Percentiles rank a stretch among this genome's conserved stretches.
Evolutionary conservation across 2,888 invertebrate species (phyloP).

Genomic region (Thecophora atra): DNA sequence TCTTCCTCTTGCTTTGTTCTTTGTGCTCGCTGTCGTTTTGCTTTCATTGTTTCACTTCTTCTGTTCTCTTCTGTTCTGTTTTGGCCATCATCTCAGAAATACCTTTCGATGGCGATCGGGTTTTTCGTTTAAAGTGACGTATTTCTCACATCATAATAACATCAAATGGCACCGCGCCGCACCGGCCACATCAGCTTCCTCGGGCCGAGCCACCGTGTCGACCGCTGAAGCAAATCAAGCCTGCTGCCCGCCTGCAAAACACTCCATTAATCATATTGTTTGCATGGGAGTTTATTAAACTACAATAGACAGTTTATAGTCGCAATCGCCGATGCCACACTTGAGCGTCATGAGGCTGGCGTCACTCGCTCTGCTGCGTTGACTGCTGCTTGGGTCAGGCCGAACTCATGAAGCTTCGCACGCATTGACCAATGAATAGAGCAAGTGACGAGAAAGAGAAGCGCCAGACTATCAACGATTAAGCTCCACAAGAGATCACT

Average conservation of each 20-base stretch:
- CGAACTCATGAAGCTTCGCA: no score
- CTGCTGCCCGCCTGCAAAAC: conserved; percentile 18
- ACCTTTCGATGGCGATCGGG: not conserved
- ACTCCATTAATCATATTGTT: conserved; percentile 32
- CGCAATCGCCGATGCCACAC: not conserved
- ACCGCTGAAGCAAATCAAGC: conserved; percentile 23
- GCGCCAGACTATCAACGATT: no score
- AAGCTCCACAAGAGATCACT: no score
- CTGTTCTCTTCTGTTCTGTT: not conserved
- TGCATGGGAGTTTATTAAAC: conserved; percentile 29
- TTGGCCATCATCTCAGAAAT: not conserved
- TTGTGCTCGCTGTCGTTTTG: not conserved
- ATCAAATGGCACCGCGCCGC: conserved; percentile 19
- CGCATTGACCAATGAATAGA: no score
- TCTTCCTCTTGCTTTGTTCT: not conserved
- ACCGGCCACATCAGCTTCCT: conserved; percentile 5
- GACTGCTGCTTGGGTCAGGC: no score
- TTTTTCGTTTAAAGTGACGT: conserved; percentile 13
- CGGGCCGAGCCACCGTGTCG: conserved; percentile 16
- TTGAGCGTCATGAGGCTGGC: no score
- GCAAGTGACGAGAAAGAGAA: no score
- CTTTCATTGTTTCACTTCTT: not conserved
- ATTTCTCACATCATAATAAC: conserved; percentile 29
- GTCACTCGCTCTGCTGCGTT: no score
- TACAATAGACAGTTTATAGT: not conserved